Conservation (phyloP, 2,113 vertebrate genomes). For the Scolopax mira region DNA sequence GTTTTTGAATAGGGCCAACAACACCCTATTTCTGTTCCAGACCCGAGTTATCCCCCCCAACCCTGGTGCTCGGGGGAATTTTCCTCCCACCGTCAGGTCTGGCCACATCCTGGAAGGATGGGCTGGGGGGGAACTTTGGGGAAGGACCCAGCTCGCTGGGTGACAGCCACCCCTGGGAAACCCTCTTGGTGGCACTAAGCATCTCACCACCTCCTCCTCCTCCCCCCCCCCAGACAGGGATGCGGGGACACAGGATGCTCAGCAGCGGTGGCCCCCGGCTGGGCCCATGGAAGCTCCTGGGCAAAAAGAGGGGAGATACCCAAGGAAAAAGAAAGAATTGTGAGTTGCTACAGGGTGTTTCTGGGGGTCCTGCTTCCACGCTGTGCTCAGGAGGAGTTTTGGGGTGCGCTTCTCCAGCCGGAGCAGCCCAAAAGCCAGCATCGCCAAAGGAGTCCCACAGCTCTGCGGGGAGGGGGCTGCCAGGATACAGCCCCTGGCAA, state of each 20-base stretch:
- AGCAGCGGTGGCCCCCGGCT: neutral
- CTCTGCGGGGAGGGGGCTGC: neutral
- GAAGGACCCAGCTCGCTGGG: neutral
- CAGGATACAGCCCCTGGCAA: neutral
- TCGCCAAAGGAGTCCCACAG: neutral
- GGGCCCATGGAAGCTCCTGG: neutral
- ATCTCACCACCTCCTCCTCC: neutral
- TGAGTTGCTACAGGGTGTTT: neutral
- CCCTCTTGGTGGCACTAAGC: neutral
- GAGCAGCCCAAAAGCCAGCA: neutral
- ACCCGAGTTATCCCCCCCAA: fast-evolving
- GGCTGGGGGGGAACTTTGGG: neutral
- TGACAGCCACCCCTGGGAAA: neutral
- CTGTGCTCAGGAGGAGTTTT: neutral
- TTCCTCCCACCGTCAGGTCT: neutral
- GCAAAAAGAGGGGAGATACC: neutral
- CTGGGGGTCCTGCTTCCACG: neutral
- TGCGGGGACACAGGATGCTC: neutral
- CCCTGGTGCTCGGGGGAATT: neutral
- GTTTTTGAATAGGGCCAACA: fast-evolving
- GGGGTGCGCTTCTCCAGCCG: neutral
- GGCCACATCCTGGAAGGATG: neutral
- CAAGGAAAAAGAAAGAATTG: neutral
- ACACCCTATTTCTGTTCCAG: neutral
- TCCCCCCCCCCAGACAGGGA: neutral